Base-by-base conservation (phyloP, 2,113 vertebrate species). In the Takifugu flavidus region DNA sequence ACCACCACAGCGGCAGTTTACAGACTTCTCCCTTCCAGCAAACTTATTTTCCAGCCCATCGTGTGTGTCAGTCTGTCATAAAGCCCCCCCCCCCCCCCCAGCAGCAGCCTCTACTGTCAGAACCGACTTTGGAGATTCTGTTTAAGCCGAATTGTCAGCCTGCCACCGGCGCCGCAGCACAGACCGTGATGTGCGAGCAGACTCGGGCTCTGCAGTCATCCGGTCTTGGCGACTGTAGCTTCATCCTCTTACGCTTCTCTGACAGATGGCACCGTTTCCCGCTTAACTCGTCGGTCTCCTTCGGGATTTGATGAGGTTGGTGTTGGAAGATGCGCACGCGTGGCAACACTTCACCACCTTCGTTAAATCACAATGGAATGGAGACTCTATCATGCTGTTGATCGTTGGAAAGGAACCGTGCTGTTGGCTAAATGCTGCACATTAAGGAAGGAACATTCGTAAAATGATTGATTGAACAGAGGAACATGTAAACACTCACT, bases 191-290 rank as follows among this genome's bases (percentile, higher is more conserved):
- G 20, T 20, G 55, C 25, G 42, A n/a, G 15, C 42, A 13, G 34
- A 43, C 11, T 51, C 6, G 34, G 27, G 0, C 39, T 62, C 59
- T 62, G 13, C 65, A 56, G 25, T 53, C 62, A 26, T 67, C 61
- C 61, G 45, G 65, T 50, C 59, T 50, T 64, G 62, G n/a, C 29
- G 52, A 25, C 25, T 43, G 27, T 34, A 28, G 75, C 67, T 54
- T 56, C 58, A 46, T 63, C 61, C 61, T 72, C 77, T 74, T 72
- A 62, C 39, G 68, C 56, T 63, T 65, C 34, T 55, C 67, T 60
- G 64, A 62, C 74, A 74, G 74, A 72, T 74, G 70, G 60, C 55
- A 57, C 3, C 13, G 64, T 29, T 75, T 75, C 44, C 60, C 54
- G 44, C 67, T 58, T 59, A 55, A 39, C 50, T 34, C n/a, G 28